phyloP scores from a whole-genome alignment of 2,888 invertebrate genomes.

The Alcis repandata region DNA sequence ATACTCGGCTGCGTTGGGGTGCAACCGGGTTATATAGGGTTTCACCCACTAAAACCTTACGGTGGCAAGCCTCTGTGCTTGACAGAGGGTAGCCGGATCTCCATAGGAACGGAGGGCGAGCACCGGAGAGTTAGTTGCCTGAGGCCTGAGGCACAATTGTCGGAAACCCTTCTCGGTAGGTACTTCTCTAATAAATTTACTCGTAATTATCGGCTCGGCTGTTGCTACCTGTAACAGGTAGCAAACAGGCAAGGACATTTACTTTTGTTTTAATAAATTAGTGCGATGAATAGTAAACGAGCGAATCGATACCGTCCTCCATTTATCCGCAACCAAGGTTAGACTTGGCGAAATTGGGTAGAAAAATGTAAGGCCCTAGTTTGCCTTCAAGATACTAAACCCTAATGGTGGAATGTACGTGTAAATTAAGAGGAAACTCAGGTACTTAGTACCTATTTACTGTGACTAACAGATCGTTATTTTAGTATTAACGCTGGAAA shows the following conservation, averaged over 20 bases:
- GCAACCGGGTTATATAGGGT: no score
- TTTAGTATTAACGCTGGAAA: neutral
- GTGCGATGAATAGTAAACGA: neutral
- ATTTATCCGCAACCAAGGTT: neutral
- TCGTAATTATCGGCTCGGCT: no score
- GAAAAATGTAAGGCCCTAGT: neutral
- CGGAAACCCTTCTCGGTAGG: no score
- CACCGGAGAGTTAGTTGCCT: no score
- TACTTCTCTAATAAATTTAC: no score
- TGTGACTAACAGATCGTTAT: neutral
- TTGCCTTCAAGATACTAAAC: slow-evolving; percentile 14
- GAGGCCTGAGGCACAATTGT: no score
- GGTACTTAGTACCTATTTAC: slow-evolving; percentile 3
- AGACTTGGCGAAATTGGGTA: neutral
- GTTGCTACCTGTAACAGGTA: no score
- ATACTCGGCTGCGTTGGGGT: no score
- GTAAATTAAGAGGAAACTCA: slow-evolving; percentile 5
- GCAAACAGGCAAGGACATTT: neutral
- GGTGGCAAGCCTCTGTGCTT: no score
- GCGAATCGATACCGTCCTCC: neutral
- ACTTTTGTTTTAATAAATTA: neutral
- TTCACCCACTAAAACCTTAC: no score
- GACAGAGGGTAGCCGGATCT: no score
- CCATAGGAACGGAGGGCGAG: no score
- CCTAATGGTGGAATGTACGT: slow-evolving; percentile 15